Conservation (phyloP, 2,888 invertebrate genomes). For the Callosobruchus maculatus region DNA sequence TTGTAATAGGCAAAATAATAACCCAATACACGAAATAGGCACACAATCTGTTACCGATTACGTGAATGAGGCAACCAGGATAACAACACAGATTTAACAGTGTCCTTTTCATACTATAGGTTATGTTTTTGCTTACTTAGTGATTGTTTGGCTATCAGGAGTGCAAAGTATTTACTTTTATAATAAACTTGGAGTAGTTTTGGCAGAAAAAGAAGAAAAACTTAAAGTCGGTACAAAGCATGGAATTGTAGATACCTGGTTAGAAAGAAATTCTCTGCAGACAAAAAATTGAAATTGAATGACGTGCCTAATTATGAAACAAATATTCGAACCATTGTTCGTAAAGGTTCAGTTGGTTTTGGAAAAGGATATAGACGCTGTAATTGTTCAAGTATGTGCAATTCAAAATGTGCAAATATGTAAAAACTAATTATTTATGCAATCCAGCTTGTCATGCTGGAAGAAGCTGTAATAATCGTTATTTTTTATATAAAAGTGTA, state of each 20-base stretch:
- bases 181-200: not conserved
- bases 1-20: no score
- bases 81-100: no score
- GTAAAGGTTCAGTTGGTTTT: slow-evolving; percentile 1
- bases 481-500: not conserved
- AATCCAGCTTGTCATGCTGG: slow-evolving; percentile 2
- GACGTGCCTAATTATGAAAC: slow-evolving; percentile 4
- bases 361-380: not conserved
- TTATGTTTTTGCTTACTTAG: no score
- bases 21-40: no score
- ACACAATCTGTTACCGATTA: no score
- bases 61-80: no score
- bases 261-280: not conserved
- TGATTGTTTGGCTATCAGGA: no score
- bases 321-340: slow-evolving; percentile 1
- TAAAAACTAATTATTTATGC: slow-evolving; percentile 3
- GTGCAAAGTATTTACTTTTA: no score
- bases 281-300: not conserved
- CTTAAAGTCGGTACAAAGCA: not conserved
- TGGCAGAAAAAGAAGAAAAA: not conserved
- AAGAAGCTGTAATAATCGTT: not conserved
- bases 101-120: no score
- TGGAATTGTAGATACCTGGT: not conserved
- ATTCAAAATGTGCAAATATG: slow-evolving; percentile 1
- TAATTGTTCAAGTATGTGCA: slow-evolving; percentile 1